Base-by-base conservation (phyloP, 2,113 vertebrate species). In the Sitta europaea region DNA sequence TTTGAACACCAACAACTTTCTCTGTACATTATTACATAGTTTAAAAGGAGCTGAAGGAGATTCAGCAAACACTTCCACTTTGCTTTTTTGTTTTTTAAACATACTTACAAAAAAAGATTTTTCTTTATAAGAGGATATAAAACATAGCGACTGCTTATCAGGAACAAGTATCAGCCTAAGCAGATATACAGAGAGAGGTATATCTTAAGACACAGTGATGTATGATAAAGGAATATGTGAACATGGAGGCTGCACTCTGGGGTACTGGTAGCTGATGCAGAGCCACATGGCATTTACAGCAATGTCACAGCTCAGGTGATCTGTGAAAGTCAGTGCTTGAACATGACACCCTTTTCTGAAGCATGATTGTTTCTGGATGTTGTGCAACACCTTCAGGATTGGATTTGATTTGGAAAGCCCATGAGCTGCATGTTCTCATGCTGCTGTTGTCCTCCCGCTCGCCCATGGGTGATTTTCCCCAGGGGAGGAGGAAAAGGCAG, bases 21-120 rank as follows among this genome's bases (percentile, higher is more conserved):
- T 99, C 98, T 99, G 99, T 99, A 99, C 99, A 99, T 99, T 99
- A 99, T 99, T 99, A 98, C 97, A 98, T 72, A 93, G 97, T 97
- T 97, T 95, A 98, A 98, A 98, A 97, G 47, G 96, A 95, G 98
- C 98, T 95, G 98, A 98, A 98, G 97, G 97, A 96, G 95, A 91
- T 98, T 98, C 98, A 98, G 98, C 98, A 96, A 98, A 98, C 98
- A 98, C 98, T 98, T 98, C 97, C 91, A 95, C 83, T 45, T 96
- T 66, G 94, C 92, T 74, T 89, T 95, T 87, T 95, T 96, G 38
- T 98, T 98, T 98, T 98, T 98, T 98, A 97, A 99, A 99, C 99
- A 99, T 99, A 99, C 98, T 99, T 99, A 99, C 98, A 99, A 99
- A 99, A 98, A 85, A 93, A 75, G 54, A 62, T 92, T 96, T 94